Percentiles rank a stretch among this genome's conserved stretches.
phyloP scores from a whole-genome alignment of 2,888 invertebrate species.

The Apoda limacodes region DNA sequence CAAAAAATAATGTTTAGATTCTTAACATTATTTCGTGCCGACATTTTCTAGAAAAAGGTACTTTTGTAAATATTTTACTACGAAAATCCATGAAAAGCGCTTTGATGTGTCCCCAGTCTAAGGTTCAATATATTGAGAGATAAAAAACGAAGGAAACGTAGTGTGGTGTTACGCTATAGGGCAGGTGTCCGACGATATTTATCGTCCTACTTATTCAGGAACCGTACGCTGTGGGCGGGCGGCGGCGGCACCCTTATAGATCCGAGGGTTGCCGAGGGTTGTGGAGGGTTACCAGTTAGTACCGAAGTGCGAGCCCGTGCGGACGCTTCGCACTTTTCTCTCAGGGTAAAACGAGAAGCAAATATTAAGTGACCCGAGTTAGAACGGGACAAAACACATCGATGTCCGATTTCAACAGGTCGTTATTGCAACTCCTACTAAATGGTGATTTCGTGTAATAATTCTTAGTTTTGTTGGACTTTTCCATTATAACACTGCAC shows the following conservation, averaged over 20 bases:
- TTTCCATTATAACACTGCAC: conserved; percentile 7
- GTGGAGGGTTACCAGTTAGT: conserved; percentile 39
- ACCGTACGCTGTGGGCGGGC: conserved; percentile 39
- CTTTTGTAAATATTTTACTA: too few relatives aligned
- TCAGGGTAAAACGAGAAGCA: conserved; percentile 36
- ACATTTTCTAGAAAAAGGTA: too few relatives aligned
- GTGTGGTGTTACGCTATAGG: too few relatives aligned
- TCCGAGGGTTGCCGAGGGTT: conserved; percentile 31
- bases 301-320: conserved; percentile 49
- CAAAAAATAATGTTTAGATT: too few relatives aligned
- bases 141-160: too few relatives aligned
- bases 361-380: conserved; percentile 29
- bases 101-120: too few relatives aligned
- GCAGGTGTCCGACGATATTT: conserved; percentile 59
- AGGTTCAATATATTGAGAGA: too few relatives aligned
- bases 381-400: conserved; percentile 42
- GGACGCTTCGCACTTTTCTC: conserved; percentile 40
- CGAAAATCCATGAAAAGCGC: too few relatives aligned
- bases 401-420: conserved; percentile 60
- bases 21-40: too few relatives aligned
- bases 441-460: conserved; percentile 58
- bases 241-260: conserved; percentile 52
- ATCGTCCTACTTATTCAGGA: conserved; percentile 54
- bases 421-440: conserved; percentile 60
- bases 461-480: conserved; percentile 44